Evolutionary conservation across 2,797 vertebrate species (phyloP).

Genomic region (Acanthurus lineatus): DNA sequence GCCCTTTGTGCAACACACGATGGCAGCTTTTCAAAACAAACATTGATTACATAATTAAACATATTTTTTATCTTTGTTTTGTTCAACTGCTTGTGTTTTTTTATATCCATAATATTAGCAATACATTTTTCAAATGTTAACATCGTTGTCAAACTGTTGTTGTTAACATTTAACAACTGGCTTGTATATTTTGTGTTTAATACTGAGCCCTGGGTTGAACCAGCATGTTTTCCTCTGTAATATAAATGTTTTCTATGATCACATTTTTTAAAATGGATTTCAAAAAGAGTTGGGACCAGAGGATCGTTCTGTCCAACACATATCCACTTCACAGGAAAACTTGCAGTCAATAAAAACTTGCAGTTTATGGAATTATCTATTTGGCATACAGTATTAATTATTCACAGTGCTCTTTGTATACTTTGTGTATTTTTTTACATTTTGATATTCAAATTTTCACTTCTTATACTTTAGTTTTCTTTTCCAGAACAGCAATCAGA

Average conservation of each 20-base stretch:
- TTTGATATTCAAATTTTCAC: too few relatives aligned
- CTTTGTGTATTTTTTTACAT: too few relatives aligned
- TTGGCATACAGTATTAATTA: too few relatives aligned
- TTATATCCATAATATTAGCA: too few relatives aligned
- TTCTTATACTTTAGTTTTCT: too few relatives aligned
- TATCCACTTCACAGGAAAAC: background rate
- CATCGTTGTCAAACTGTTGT: background rate
- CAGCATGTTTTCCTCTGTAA: background rate
- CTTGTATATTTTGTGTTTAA: background rate
- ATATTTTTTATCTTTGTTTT: background rate
- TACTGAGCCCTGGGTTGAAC: background rate
- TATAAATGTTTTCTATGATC: background rate
- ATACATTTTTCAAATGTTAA: too few relatives aligned
- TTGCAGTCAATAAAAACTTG: background rate
- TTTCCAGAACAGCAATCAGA: too few relatives aligned
- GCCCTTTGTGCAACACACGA: background rate
- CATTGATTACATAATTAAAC: background rate
- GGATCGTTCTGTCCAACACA: background rate
- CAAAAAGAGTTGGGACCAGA: background rate
- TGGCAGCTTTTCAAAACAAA: background rate
- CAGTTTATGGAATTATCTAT: background rate
- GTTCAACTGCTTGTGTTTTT: too few relatives aligned
- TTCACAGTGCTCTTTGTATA: too few relatives aligned
- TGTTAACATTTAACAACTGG: too few relatives aligned
- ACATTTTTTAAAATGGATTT: background rate